Evolutionary conservation across 1,140 invertebrate species (phyloP), one percentile per base, ranked within the genome.

Genomic region (Cephus cinctus): DNA sequence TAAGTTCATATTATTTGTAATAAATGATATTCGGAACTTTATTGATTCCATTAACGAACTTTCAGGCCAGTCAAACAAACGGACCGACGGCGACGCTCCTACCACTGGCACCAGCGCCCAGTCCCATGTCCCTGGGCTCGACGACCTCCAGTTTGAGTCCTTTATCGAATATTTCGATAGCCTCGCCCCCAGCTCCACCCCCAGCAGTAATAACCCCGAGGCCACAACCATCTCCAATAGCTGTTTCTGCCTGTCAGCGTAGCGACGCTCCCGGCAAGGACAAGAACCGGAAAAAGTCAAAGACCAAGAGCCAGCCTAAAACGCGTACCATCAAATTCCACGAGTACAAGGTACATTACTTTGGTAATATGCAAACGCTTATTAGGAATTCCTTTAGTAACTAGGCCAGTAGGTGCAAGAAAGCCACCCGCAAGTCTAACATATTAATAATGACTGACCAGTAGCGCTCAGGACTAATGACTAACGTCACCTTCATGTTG

Each of bases 321-420:
- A 85, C 92, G 2, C 85, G 92, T 49, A 92, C 88, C 31, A 96
- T 98, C 50, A 98, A 98, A 79, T 98, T 98, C 75, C 95, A 98
- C 72, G 96, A 98, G 72, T 98, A 98, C 73, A 98, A 97, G 78
- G 83, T 83, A 58, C 62, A 55, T 50, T 44, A 4, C 25, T 23
- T 23, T 35, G 18, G 31, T 25, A n/a, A n/a, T n/a, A n/a, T n/a
- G n/a, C n/a, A n/a, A n/a, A n/a, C n/a, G n/a, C n/a, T n/a, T n/a
- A n/a, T n/a, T n/a, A n/a, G n/a, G n/a, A n/a, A n/a, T n/a, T n/a
- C n/a, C n/a, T n/a, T n/a, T n/a, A n/a, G n/a, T n/a, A n/a, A n/a
- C n/a, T 27, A n/a, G n/a, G 25, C 25, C 25, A 27, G 25, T 6
- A 27, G 25, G n/a, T 27, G n/a, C 25, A 27, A n/a, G n/a, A 27